phyloP scores from a whole-genome alignment of 2,888 invertebrate species.

The Neria commutata region DNA sequence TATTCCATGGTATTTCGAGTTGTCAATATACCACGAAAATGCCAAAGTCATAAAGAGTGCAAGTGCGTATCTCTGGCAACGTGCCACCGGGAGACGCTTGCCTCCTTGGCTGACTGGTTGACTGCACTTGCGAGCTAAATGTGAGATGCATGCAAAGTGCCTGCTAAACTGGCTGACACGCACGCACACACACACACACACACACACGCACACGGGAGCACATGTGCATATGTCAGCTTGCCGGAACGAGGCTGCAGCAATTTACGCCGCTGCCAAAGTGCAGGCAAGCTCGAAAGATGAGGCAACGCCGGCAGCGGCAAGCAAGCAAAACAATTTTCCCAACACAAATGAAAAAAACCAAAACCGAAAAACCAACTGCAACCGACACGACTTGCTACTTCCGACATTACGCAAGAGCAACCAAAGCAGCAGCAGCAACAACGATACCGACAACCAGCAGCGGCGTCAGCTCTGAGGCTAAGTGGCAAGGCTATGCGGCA shows the following conservation, averaged over 20 bases:
- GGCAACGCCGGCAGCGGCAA: background rate
- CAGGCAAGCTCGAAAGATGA: background rate
- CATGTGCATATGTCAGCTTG: slow-evolving; percentile 16
- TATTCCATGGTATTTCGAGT: too few relatives aligned
- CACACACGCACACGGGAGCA: slow-evolving; percentile 2
- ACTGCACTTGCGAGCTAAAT: too few relatives aligned
- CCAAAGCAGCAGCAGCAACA: slow-evolving; percentile 21
- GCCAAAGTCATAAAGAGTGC: background rate
- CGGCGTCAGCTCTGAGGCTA: too few relatives aligned
- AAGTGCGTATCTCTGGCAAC: background rate
- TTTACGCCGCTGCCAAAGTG: too few relatives aligned
- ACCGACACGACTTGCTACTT: slow-evolving; percentile 15
- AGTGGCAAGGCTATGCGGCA: too few relatives aligned
- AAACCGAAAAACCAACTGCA: slow-evolving; percentile 7
- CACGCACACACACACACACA: slow-evolving; percentile 30
- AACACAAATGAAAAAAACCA: background rate
- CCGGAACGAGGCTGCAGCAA: too few relatives aligned
- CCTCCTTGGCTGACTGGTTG: background rate
- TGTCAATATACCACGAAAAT: too few relatives aligned
- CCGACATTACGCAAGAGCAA: slow-evolving; percentile 19
- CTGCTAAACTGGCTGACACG: too few relatives aligned
- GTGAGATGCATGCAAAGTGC: too few relatives aligned
- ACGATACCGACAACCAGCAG: slow-evolving; percentile 21
- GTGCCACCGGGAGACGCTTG: slow-evolving; percentile 3
- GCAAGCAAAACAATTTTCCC: slow-evolving; percentile 6